phyloP scores from a whole-genome alignment of 2,797 vertebrate species.

The Catamblyrhynchus diadema region DNA sequence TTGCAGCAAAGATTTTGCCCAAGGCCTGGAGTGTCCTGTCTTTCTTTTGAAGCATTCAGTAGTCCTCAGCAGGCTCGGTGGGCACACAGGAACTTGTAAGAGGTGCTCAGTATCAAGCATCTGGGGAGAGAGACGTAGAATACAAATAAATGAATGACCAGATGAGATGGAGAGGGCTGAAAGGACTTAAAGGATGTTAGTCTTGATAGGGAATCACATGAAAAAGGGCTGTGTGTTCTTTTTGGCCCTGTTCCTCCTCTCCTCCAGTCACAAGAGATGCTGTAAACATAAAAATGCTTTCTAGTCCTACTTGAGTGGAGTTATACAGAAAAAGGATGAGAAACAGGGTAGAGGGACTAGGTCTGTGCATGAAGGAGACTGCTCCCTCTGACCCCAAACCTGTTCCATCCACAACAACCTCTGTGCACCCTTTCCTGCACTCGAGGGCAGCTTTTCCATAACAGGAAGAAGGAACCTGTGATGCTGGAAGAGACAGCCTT shows the following conservation, averaged over 20 bases:
- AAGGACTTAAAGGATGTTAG: background rate
- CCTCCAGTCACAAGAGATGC: background rate
- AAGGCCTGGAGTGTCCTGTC: background rate
- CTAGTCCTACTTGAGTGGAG: background rate
- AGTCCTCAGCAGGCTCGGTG: background rate
- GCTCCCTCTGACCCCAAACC: background rate
- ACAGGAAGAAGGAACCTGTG: background rate
- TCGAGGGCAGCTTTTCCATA: background rate
- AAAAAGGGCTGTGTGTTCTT: background rate
- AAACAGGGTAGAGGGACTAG: background rate
- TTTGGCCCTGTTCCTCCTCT: background rate
- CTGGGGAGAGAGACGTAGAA: background rate
- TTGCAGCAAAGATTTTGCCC: background rate
- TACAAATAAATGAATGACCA: background rate
- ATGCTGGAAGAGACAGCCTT: background rate
- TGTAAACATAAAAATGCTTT: background rate
- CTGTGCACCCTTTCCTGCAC: background rate
- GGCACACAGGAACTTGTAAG: background rate
- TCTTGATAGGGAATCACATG: background rate
- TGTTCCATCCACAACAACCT: background rate
- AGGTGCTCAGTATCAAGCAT: background rate
- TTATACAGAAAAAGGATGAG: background rate
- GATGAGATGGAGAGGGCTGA: background rate
- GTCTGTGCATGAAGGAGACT: background rate
- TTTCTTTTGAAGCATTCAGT: background rate